Percentiles rank a stretch among this genome's conserved stretches.
Evolutionary conservation across 2,797 vertebrate species (phyloP).

Genomic region (Danio tinwini): DNA sequence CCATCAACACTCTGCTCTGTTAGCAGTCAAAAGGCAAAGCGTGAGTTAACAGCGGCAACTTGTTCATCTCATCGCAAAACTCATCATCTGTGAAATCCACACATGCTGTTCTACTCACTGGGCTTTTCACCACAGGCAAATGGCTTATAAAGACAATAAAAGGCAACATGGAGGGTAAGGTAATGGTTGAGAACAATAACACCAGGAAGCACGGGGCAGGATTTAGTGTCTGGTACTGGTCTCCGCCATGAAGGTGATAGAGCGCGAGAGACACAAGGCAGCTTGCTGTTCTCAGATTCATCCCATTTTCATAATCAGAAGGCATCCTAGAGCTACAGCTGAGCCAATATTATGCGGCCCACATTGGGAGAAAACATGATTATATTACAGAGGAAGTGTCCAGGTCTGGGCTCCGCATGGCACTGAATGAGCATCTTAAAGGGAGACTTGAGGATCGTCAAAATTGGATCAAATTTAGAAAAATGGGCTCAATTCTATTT

Average conservation of each 20-base stretch:
- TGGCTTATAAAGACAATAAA: slow-evolving; percentile 56
- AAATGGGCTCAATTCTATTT: slow-evolving; percentile 67
- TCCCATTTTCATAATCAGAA: slow-evolving; percentile 78
- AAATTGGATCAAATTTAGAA: slow-evolving; percentile 78
- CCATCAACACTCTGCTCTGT: slow-evolving; percentile 25
- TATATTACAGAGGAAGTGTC: slow-evolving; percentile 67
- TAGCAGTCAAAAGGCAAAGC: neutral
- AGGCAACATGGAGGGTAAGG: slow-evolving; percentile 37
- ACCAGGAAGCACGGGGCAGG: slow-evolving; percentile 38
- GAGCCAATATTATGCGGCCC: slow-evolving; percentile 68
- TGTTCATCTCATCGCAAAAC: slow-evolving; percentile 24
- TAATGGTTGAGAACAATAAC: slow-evolving; percentile 50
- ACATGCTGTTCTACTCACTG: slow-evolving; percentile 24
- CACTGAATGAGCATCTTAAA: slow-evolving; percentile 68
- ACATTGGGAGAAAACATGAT: slow-evolving; percentile 63
- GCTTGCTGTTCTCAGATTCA: slow-evolving; percentile 71
- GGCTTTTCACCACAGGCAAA: slow-evolving; percentile 43
- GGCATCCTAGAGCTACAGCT: slow-evolving; percentile 68
- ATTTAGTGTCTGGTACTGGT: slow-evolving; percentile 52
- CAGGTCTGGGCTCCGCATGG: slow-evolving; percentile 60
- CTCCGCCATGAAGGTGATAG: slow-evolving; percentile 59
- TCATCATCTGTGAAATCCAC: slow-evolving; percentile 39
- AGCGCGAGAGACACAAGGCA: slow-evolving; percentile 65
- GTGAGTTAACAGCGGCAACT: slow-evolving; percentile 28
- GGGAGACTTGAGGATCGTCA: slow-evolving; percentile 70